These are phyloP conservation scores for Nebria ingens DNA, from an alignment of 1,140 invertebrate genomes.

Conservation along the genomic window DNA sequence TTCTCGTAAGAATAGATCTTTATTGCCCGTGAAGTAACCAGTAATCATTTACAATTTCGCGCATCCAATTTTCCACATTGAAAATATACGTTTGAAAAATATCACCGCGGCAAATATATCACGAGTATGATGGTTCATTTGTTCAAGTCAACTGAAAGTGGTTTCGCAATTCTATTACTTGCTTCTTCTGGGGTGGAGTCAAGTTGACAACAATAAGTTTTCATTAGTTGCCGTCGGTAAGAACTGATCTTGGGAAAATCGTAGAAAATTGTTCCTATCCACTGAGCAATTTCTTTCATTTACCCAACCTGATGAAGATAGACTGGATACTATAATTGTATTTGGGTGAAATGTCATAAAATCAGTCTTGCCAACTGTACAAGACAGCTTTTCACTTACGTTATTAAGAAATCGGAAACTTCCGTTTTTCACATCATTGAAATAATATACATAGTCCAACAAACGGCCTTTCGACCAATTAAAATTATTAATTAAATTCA, in stretches of 20 bases:
- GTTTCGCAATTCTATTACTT: not conserved
- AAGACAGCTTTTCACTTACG: no score
- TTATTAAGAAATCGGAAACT: no score
- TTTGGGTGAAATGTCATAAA: not conserved
- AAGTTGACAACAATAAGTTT: conserved; percentile 6
- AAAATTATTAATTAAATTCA: no score
- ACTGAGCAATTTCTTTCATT: not conserved
- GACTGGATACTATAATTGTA: not conserved
- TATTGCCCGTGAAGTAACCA: not conserved
- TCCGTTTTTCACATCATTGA: no score
- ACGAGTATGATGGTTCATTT: conserved; percentile 4
- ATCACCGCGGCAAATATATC: no score
- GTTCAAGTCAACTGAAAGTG: not conserved
- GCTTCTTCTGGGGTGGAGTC: no score
- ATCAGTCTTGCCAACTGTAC: no score
- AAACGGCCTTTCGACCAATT: no score
- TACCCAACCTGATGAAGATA: not conserved
- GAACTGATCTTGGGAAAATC: not conserved
- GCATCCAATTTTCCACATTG: not conserved
- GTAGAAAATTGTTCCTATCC: not conserved
- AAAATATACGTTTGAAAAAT: no score
- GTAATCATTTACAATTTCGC: conserved; percentile 2
- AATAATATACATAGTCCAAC: no score
- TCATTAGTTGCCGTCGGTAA: not conserved
- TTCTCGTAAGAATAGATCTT: not conserved